A percentile compares a stretch with the other conserved stretches of the same genome.
Evolutionary conservation across 30 jellyfish, hydroid and myxozoan genomes (phyloP).

Genomic region (Cassiopea xamachana): DNA sequence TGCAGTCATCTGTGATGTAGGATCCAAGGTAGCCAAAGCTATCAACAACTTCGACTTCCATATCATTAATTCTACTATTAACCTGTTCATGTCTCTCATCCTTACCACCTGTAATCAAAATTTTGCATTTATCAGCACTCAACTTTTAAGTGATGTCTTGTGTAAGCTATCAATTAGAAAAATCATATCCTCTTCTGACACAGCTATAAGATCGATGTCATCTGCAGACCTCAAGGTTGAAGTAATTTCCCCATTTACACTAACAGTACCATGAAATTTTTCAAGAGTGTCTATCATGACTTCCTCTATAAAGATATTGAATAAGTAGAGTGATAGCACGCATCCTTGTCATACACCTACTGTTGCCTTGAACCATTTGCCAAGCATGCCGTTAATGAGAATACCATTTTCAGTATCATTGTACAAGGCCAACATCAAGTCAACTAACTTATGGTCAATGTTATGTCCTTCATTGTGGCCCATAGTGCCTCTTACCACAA

Average conservation of each 20-base stretch:
- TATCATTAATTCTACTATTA: neutral
- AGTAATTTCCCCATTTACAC: neutral
- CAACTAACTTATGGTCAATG: neutral
- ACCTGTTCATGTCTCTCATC: neutral
- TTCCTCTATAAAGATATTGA: neutral
- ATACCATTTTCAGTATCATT: neutral
- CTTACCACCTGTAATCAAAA: neutral
- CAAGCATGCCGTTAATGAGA: neutral
- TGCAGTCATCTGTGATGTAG: neutral
- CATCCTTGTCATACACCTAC: constrained; percentile 1
- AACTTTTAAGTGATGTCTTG: neutral
- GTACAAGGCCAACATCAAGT: no score
- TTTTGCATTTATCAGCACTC: neutral
- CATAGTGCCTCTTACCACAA: constrained; percentile 24
- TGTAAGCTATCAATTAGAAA: neutral
- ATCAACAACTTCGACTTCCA: neutral
- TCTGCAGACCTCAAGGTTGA: neutral
- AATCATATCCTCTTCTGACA: neutral
- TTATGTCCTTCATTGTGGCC: neutral
- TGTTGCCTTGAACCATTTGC: constrained; percentile 4
- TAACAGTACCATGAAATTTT: neutral
- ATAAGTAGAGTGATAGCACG: neutral
- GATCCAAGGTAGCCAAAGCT: neutral
- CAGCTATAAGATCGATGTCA: constrained; percentile 1
- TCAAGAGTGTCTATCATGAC: neutral